phyloP scores from a whole-genome alignment of 2,113 vertebrate genomes.

The Carassius carassius region DNA sequence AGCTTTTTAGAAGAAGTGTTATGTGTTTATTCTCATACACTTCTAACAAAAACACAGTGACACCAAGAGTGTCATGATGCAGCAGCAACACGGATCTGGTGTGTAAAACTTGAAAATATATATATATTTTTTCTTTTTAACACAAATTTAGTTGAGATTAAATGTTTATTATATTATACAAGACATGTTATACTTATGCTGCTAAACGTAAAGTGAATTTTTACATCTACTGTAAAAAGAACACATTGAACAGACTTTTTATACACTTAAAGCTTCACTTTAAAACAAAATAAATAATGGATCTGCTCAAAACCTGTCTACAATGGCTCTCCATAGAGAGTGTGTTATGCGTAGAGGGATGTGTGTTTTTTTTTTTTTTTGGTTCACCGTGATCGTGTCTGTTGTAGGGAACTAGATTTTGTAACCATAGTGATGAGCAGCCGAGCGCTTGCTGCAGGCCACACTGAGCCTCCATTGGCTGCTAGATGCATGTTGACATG shows the following conservation, averaged over 20 bases:
- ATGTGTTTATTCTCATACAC: background rate
- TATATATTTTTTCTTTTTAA: background rate
- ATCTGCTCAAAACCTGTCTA: background rate
- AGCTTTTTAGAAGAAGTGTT: no score
- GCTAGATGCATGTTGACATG: conserved; percentile 52
- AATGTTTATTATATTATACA: background rate
- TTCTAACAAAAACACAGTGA: background rate
- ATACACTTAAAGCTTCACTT: background rate
- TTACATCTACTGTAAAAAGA: background rate
- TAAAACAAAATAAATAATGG: no score
- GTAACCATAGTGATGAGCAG: conserved; percentile 63
- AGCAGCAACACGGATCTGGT: background rate
- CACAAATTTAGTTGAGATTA: background rate
- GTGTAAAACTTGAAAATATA: background rate
- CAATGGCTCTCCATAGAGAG: background rate
- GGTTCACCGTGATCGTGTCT: conserved; percentile 33
- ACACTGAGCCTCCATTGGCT: conserved; percentile 58
- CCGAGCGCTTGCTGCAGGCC: conserved; percentile 60
- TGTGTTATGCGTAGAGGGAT: background rate
- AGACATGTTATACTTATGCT: background rate
- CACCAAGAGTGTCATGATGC: background rate
- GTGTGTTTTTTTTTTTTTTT: conserved; percentile 40
- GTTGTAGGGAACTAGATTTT: conserved; percentile 55
- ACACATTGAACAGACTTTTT: background rate
- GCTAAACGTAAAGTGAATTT: background rate